Conservation (phyloP, 2,113 vertebrate species). For the Oreochromis aureus region DNA sequence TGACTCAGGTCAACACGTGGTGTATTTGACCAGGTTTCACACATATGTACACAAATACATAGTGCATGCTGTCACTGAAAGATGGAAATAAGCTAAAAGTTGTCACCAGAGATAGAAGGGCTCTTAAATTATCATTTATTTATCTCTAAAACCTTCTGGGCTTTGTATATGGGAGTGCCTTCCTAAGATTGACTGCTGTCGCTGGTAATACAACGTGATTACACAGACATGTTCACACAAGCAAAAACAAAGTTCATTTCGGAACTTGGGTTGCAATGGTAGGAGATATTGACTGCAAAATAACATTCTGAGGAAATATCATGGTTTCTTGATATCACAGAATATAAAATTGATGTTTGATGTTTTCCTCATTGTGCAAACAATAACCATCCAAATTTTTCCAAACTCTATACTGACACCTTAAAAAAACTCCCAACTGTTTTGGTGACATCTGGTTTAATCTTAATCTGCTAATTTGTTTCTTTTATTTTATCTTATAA, state of each 20-base stretch:
- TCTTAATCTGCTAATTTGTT: neutral
- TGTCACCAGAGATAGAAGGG: neutral
- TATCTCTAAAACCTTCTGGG: neutral
- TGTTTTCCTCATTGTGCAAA: neutral
- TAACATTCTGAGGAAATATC: neutral
- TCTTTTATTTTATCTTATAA: neutral
- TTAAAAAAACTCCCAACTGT: neutral
- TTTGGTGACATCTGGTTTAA: neutral
- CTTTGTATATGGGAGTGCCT: neutral
- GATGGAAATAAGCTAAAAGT: neutral
- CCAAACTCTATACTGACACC: neutral
- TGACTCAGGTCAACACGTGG: neutral
- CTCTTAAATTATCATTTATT: neutral
- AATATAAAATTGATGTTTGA: neutral
- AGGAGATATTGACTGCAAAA: neutral
- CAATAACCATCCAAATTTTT: neutral
- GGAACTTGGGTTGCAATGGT: neutral
- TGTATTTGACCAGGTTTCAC: neutral
- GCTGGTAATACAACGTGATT: neutral
- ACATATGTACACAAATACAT: neutral
- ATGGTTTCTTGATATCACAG: neutral
- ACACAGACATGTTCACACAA: neutral
- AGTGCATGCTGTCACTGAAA: neutral
- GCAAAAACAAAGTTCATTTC: neutral
- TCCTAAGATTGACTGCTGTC: neutral